Conservation (phyloP, 1,140 invertebrate genomes). For the Condylostylus longicornis region DNA sequence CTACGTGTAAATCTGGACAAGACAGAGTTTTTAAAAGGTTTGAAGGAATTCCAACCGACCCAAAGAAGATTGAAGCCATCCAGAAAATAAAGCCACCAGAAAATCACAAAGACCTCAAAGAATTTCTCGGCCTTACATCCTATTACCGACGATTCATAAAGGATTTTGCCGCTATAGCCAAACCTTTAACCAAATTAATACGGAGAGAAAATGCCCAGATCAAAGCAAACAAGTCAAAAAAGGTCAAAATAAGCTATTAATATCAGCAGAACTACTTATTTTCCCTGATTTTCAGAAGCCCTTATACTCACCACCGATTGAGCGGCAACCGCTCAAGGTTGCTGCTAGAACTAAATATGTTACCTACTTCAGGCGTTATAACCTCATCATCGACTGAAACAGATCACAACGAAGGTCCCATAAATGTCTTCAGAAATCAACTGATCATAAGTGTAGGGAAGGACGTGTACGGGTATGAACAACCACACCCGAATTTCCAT, state of each 20-base stretch:
- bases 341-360: too few relatives aligned
- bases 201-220: constrained; percentile 6
- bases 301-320: constrained; percentile 25
- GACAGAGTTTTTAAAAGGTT: constrained; percentile 12
- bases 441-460: too few relatives aligned
- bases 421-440: constrained; percentile 12
- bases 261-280: constrained; percentile 22
- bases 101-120: constrained; percentile 12
- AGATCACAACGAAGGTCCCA: constrained; percentile 9
- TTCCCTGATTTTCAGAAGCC: constrained; percentile 20
- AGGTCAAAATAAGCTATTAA: constrained; percentile 12
- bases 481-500: too few relatives aligned
- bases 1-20: constrained; percentile 18
- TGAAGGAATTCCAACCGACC: constrained; percentile 14
- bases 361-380: constrained; percentile 17
- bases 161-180: constrained; percentile 13
- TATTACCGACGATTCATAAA: constrained; percentile 19
- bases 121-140: constrained; percentile 17
- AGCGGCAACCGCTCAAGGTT: too few relatives aligned
- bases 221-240: constrained; percentile 9
- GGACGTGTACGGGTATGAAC: too few relatives aligned
- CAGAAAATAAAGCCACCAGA: constrained; percentile 14
- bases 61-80: constrained; percentile 13
- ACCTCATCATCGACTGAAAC: constrained; percentile 3
- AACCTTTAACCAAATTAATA: constrained; percentile 8